These are phyloP conservation scores for Pseudorhiza aurosa DNA, from an alignment of 30 jellyfish, hydroid and myxozoan genomes.

Conservation along the genomic window DNA sequence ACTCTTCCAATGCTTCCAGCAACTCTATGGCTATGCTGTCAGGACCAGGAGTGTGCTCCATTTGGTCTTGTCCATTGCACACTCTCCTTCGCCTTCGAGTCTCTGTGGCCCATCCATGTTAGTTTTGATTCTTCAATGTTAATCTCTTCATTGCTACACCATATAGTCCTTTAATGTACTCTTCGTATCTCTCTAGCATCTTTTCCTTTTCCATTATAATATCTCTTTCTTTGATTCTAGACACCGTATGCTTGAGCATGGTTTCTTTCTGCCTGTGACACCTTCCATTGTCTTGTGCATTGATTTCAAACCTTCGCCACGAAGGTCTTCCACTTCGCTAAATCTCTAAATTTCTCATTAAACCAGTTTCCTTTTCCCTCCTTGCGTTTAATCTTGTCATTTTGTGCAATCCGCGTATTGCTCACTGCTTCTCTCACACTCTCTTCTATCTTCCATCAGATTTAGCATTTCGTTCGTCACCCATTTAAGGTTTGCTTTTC, in stretches of 20 bases:
- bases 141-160: no score
- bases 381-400: background rate
- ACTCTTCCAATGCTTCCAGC: no score
- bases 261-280: slow-evolving; percentile 1
- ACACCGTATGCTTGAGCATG: slow-evolving; percentile 10
- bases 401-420: background rate
- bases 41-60: no score
- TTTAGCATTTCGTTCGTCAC: no score
- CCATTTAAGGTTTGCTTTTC: no score
- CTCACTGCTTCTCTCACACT: no score
- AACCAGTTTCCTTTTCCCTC: slow-evolving; percentile 34
- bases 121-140: no score
- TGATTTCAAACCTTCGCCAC: background rate
- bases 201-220: slow-evolving; percentile 26
- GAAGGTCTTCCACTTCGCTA: background rate
- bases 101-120: no score
- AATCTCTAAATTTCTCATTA: slow-evolving; percentile 1
- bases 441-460: no score
- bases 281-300: slow-evolving; percentile 10
- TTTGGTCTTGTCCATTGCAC: no score
- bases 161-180: slow-evolving; percentile 9
- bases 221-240: slow-evolving; percentile 32
- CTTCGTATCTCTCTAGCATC: slow-evolving; percentile 34
- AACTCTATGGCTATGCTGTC: no score
- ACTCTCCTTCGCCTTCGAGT: no score